Conservation (phyloP, 2,797 vertebrate species). For the Syngnathus acus region DNA sequence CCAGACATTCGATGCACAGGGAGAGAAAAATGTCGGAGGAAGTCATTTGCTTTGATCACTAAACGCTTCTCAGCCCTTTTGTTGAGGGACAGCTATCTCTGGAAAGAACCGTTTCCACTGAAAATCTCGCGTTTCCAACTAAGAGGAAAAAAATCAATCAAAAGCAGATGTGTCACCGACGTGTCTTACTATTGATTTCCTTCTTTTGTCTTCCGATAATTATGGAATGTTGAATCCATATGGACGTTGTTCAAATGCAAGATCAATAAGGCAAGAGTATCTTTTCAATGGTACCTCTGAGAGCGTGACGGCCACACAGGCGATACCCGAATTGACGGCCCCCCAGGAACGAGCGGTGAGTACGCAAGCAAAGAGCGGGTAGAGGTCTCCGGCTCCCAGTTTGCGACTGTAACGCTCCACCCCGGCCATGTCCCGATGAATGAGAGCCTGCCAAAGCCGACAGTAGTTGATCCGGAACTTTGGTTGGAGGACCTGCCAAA, state of each 20-base stretch:
- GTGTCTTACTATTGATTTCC: too few relatives aligned
- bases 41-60: neutral
- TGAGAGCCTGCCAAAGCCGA: constrained; percentile 88
- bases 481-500: constrained; percentile 74
- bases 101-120: neutral
- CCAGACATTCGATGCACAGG: constrained; percentile 30
- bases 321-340: constrained; percentile 82
- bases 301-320: constrained; percentile 72
- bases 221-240: neutral
- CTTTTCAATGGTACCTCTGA: constrained; percentile 68
- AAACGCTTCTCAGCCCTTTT: neutral
- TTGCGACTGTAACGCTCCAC: constrained; percentile 81
- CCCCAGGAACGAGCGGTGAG: constrained; percentile 89
- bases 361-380: constrained; percentile 88
- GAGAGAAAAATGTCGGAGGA: neutral
- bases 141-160: too few relatives aligned
- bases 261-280: too few relatives aligned
- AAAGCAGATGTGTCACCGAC: too few relatives aligned
- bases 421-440: constrained; percentile 77
- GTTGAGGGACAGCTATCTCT: neutral
- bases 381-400: constrained; percentile 86
- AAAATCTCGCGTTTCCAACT: neutral
- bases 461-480: constrained; percentile 90
- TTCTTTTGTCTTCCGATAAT: too few relatives aligned
- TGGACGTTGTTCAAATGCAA: too few relatives aligned